These are phyloP conservation scores for Centropus unirufus DNA, from an alignment of 2,113 vertebrate species.

Conservation along the genomic window DNA sequence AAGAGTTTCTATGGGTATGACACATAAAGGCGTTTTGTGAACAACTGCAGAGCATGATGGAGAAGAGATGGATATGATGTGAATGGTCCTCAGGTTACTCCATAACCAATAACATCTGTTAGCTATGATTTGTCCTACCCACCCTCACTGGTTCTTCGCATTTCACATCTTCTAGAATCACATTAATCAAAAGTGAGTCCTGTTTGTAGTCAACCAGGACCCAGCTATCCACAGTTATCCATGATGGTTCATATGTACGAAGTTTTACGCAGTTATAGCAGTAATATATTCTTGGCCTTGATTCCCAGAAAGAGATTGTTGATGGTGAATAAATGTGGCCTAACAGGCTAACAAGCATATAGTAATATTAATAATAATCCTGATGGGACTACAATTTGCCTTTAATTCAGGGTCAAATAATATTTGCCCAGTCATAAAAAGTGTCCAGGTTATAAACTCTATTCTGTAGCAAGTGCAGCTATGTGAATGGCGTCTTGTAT, in stretches of 20 bases:
- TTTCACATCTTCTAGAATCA: neutral
- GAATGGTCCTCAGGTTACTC: neutral
- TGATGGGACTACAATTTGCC: neutral
- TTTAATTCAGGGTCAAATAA: neutral
- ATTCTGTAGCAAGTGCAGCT: neutral
- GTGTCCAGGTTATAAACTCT: neutral
- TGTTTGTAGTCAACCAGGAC: neutral
- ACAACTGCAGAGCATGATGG: neutral
- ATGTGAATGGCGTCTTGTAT: neutral
- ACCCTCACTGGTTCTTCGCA: neutral
- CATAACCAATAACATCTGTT: neutral
- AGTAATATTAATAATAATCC: neutral
- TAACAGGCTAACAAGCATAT: neutral
- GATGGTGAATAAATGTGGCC: neutral
- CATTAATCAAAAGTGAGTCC: neutral
- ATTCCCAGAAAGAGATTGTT: neutral
- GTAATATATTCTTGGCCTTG: neutral
- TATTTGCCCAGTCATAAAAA: neutral
- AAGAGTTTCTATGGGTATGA: neutral
- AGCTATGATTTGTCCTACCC: neutral
- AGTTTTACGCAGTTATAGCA: neutral
- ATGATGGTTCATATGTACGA: neutral
- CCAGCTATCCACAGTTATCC: neutral
- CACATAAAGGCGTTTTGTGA: neutral
- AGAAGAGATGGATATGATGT: neutral